phyloP scores from a whole-genome alignment of 2,113 vertebrate species.

The Mixornis gularis region DNA sequence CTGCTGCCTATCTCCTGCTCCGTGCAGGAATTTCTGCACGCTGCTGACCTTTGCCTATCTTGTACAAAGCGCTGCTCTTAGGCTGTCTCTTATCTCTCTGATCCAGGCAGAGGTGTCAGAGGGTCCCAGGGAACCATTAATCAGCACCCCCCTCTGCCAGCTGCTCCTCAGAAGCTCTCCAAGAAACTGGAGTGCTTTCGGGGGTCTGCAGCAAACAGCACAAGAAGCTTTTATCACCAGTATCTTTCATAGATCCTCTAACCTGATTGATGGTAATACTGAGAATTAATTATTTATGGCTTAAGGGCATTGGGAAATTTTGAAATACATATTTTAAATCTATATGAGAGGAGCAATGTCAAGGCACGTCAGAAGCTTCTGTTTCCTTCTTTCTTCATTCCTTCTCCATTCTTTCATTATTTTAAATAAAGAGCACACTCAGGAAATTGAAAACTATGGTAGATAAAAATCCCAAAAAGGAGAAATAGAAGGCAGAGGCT shows the following conservation, averaged over 20 bases:
- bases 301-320: slow-evolving; percentile 10
- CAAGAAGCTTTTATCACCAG: slow-evolving; percentile 46
- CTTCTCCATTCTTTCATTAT: neutral
- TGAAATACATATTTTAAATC: slow-evolving; percentile 19
- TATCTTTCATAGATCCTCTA: slow-evolving; percentile 19
- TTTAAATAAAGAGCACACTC: neutral
- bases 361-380: neutral
- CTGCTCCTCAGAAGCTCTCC: slow-evolving; percentile 47
- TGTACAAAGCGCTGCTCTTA: slow-evolving; percentile 8
- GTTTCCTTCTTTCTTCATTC: neutral
- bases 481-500: neutral
- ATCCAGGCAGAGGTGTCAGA: slow-evolving; percentile 72
- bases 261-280: slow-evolving; percentile 51
- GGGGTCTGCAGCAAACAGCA: neutral
- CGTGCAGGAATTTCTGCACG: slow-evolving; percentile 17
- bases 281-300: slow-evolving; percentile 73
- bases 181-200: slow-evolving; percentile 43
- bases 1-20: neutral
- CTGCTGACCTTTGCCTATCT: slow-evolving; percentile 66
- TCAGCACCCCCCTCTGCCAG: slow-evolving; percentile 58
- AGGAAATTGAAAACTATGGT: neutral
- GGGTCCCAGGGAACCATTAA: slow-evolving; percentile 66
- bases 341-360: neutral
- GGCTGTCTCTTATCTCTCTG: slow-evolving; percentile 65
- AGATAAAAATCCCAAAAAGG: neutral